Conservation (phyloP, 2,113 vertebrate species). For the Salvator merianae region DNA sequence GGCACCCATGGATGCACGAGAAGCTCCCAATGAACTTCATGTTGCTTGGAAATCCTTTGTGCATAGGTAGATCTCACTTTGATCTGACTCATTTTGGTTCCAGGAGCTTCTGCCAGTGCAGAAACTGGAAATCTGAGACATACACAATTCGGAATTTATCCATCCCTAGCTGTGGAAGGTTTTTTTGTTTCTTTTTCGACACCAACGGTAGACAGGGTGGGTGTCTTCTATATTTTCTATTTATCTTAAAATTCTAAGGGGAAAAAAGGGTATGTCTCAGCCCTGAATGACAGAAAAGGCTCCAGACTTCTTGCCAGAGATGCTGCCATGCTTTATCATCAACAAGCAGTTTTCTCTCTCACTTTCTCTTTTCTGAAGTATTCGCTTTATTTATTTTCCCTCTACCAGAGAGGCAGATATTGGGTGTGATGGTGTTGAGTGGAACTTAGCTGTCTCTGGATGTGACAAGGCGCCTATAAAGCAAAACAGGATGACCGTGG, state of each 20-base stretch:
- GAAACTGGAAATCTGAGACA: too few relatives aligned
- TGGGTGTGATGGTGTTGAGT: constrained; percentile 18
- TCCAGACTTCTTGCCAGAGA: neutral
- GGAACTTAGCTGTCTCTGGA: constrained; percentile 12
- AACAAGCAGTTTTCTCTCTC: neutral
- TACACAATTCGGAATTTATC: too few relatives aligned
- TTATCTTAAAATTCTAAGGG: neutral
- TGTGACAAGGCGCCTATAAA: neutral
- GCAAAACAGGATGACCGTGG: neutral
- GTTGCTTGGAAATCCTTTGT: too few relatives aligned
- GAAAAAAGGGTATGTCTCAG: neutral
- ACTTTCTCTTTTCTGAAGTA: neutral
- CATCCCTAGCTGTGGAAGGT: too few relatives aligned
- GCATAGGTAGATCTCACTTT: too few relatives aligned
- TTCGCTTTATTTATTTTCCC: neutral
- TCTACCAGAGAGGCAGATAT: neutral
- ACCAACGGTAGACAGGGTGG: too few relatives aligned
- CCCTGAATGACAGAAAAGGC: neutral
- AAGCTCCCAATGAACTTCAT: too few relatives aligned
- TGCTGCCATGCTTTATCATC: neutral
- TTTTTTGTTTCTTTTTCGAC: too few relatives aligned
- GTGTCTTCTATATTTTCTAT: neutral
- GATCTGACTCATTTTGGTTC: too few relatives aligned
- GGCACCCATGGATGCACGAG: too few relatives aligned
- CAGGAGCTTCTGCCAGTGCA: too few relatives aligned